A percentile compares a stretch with the other conserved stretches of the same genome.
Evolutionary conservation across 2,888 invertebrate genomes (phyloP).

Genomic region (Netelia virgata): DNA sequence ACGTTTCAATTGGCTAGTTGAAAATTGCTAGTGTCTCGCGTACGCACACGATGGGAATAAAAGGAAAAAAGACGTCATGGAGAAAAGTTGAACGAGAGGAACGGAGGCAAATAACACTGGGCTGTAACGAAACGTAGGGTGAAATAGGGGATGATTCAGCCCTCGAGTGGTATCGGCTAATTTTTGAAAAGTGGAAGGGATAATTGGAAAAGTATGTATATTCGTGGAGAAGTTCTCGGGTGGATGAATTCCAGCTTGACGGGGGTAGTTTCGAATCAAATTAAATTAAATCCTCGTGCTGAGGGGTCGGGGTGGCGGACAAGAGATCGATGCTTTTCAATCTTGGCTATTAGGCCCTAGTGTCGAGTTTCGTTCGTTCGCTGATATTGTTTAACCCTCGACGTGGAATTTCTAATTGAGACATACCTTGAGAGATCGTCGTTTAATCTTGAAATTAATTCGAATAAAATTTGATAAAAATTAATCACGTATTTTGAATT

Average conservation of each 20-base stretch:
- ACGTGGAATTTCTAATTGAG: conserved; percentile 10
- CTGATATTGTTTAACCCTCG: conserved; percentile 1
- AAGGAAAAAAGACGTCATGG: not conserved
- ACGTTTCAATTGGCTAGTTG: conserved; percentile 36
- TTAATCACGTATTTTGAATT: not conserved
- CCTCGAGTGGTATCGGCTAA: conserved; percentile 30
- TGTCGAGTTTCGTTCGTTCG: conserved; percentile 13
- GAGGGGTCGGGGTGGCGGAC: not conserved
- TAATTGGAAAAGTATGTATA: conserved; percentile 2
- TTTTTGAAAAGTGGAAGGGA: conserved; percentile 6
- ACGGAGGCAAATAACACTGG: too few relatives aligned
- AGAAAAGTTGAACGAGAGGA: too few relatives aligned
- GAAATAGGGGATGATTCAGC: not conserved
- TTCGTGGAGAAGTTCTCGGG: conserved; percentile 21
- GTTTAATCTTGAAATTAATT: not conserved
- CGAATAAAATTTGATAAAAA: conserved; percentile 11
- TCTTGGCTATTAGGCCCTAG: conserved; percentile 47
- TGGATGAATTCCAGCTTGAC: conserved; percentile 49
- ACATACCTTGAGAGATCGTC: not conserved
- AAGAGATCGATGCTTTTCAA: conserved; percentile 32
- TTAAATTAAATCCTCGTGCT: conserved; percentile 49
- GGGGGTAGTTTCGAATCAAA: conserved; percentile 12
- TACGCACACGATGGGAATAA: not conserved
- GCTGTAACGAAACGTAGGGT: too few relatives aligned
- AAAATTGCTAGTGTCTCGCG: conserved; percentile 22